Percentiles rank a stretch among this genome's conserved stretches.
Conservation (phyloP, 2,113 vertebrate genomes). For the Malurus alboscapulatus region DNA sequence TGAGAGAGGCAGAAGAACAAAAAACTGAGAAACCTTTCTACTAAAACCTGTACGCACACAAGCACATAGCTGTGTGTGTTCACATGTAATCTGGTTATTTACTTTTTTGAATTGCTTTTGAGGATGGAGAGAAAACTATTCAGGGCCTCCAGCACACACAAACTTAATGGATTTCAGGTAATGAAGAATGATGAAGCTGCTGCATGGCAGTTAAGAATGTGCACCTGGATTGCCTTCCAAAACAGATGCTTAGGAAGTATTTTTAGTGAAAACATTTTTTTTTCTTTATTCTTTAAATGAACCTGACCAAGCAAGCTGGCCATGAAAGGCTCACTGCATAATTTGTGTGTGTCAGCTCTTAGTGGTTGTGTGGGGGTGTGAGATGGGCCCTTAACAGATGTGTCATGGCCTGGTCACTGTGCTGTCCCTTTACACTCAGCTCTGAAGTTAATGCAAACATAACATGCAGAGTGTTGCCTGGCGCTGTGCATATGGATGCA, state of each 20-base stretch:
- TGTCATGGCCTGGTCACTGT: neutral
- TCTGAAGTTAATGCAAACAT: neutral
- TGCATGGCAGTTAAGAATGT: neutral
- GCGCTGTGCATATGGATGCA: fast-evolving
- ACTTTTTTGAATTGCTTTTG: neutral
- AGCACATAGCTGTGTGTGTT: neutral
- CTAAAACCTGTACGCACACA: neutral
- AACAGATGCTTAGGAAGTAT: neutral
- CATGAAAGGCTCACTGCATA: fast-evolving
- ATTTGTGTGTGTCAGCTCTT: neutral
- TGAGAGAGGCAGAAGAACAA: neutral
- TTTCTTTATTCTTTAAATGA: neutral
- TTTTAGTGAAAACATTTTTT: neutral
- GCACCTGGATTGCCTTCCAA: neutral
- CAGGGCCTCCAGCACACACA: too few species aligned
- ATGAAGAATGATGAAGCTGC: neutral
- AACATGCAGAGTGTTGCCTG: fast-evolving
- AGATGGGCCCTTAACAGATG: neutral
- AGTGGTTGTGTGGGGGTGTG: neutral
- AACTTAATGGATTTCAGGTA: neutral
- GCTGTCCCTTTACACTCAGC: neutral
- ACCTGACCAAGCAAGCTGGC: neutral
- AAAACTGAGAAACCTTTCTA: neutral
- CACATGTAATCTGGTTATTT: fast-evolving
- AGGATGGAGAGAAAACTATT: neutral